Conservation (phyloP, 2,113 vertebrate genomes). For the Morone saxatilis region DNA sequence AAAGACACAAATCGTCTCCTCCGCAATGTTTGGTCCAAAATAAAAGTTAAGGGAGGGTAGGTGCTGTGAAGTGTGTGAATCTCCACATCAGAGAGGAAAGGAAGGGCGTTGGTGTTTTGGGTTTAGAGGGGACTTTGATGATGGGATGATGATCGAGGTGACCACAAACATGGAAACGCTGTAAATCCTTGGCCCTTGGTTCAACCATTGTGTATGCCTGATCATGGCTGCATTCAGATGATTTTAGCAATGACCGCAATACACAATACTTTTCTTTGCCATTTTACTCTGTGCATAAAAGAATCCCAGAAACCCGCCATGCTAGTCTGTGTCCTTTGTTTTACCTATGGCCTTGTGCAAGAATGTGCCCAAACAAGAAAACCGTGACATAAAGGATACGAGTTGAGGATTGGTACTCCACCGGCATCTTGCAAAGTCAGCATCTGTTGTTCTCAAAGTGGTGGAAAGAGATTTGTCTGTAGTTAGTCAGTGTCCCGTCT, state of each 20-base stretch:
- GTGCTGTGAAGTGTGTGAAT: constrained; percentile 58
- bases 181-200: background rate
- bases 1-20: constrained; percentile 79
- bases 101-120: constrained; percentile 59
- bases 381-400: background rate
- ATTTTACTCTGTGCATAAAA: constrained; percentile 6
- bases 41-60: constrained; percentile 70
- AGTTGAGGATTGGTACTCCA: constrained; percentile 8
- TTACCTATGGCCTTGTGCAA: constrained; percentile 41
- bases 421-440: constrained; percentile 33
- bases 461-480: background rate
- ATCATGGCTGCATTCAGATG: background rate
- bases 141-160: constrained; percentile 54
- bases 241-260: constrained; percentile 2
- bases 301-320: constrained; percentile 2
- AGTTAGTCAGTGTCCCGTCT: background rate
- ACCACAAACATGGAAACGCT: constrained; percentile 60
- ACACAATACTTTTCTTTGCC: constrained; percentile 12
- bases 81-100: constrained; percentile 74
- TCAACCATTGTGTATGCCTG: constrained; percentile 13
- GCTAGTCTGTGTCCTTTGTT: constrained; percentile 15
- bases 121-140: constrained; percentile 67
- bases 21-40: constrained; percentile 82
- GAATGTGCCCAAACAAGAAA: constrained; percentile 38
- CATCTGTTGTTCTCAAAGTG: constrained; percentile 1